Percentiles rank a stretch among this genome's conserved stretches.
These are phyloP conservation scores for Protaetia brevitarsis DNA, from an alignment of 1,140 invertebrate genomes.

Conservation along the genomic window DNA sequence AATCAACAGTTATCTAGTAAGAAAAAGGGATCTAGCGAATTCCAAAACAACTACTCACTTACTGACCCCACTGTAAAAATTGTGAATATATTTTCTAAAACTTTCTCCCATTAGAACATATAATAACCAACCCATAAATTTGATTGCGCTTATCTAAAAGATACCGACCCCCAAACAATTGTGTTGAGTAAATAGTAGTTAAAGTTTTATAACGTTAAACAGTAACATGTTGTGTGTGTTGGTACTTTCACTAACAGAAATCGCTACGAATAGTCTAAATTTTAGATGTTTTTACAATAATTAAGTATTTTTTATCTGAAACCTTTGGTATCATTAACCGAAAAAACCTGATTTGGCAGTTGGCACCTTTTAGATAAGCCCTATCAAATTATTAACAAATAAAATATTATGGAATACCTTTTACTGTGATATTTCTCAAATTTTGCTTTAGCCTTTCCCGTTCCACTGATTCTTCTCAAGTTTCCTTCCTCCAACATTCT, in stretches of 20 bases:
- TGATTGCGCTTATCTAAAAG: too few relatives aligned
- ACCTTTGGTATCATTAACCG: neutral
- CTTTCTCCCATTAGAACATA: too few relatives aligned
- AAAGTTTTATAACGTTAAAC: too few relatives aligned
- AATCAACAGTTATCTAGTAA: too few relatives aligned
- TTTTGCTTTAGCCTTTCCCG: constrained; percentile 79
- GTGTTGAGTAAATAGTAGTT: too few relatives aligned
- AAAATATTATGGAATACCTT: neutral
- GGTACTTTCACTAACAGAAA: neutral
- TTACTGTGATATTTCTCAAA: constrained; percentile 85
- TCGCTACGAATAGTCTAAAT: neutral
- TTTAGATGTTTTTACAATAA: neutral
- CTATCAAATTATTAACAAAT: neutral
- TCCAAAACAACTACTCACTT: too few relatives aligned
- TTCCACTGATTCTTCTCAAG: constrained; percentile 78
- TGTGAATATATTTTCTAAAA: too few relatives aligned
- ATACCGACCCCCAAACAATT: too few relatives aligned
- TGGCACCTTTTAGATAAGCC: neutral
- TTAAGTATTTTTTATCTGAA: neutral
- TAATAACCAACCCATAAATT: too few relatives aligned
- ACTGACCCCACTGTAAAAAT: too few relatives aligned
- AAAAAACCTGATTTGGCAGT: neutral
- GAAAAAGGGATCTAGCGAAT: too few relatives aligned
- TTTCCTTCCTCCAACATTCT: constrained; percentile 82
- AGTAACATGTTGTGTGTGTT: neutral